phyloP scores from a whole-genome alignment of 2,888 invertebrate genomes.

The Drosophila silvestris region DNA sequence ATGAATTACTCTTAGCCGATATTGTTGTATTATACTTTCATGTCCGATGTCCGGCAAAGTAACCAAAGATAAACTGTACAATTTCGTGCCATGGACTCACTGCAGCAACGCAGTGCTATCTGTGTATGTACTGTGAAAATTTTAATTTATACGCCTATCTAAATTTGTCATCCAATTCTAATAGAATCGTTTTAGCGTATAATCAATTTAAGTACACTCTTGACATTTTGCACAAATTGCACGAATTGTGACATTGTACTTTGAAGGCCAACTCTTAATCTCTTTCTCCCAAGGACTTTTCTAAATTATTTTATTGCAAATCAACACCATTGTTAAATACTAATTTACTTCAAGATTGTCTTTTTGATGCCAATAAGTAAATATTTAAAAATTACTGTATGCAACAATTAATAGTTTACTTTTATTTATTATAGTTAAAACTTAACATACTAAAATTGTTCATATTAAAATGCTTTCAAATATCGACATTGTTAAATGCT shows the following conservation, averaged over 20 bases:
- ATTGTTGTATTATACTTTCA: slow-evolving; percentile 22
- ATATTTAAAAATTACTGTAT: background rate
- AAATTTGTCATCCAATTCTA: slow-evolving; percentile 68
- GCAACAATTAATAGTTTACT: background rate
- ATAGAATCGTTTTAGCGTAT: slow-evolving; percentile 33
- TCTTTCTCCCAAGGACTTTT: background rate
- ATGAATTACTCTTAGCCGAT: slow-evolving; percentile 48
- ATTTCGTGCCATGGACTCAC: slow-evolving; percentile 35
- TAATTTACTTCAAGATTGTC: background rate
- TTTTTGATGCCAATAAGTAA: background rate
- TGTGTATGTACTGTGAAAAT: slow-evolving; percentile 70
- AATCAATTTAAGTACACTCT: slow-evolving; percentile 8
- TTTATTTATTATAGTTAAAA: background rate
- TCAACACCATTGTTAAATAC: background rate
- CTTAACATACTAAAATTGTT: background rate
- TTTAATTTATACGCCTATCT: slow-evolving; percentile 73
- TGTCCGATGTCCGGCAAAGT: slow-evolving; percentile 35
- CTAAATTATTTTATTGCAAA: background rate
- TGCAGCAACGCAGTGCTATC: slow-evolving; percentile 12
- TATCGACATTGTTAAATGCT: background rate
- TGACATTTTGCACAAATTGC: slow-evolving; percentile 4
- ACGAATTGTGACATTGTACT: background rate
- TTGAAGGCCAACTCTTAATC: background rate
- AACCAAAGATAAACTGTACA: slow-evolving; percentile 58
- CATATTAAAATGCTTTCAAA: background rate